phyloP scores from a whole-genome alignment of 2,113 vertebrate genomes.

The Formicarius rufipectus region DNA sequence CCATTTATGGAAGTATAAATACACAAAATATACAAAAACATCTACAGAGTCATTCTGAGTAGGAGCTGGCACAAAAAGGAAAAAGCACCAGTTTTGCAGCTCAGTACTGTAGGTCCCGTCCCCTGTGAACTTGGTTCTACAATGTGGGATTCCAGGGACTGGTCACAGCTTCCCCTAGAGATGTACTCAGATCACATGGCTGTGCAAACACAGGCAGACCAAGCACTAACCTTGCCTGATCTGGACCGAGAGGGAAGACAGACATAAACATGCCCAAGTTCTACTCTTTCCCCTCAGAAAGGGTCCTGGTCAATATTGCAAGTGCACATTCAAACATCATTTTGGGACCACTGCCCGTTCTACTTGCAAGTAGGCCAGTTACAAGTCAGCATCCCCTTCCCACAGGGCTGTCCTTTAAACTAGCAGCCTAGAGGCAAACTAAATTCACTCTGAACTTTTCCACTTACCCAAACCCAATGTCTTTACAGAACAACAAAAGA shows the following conservation, averaged over 20 bases:
- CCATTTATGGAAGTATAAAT: not conserved
- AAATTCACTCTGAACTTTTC: not conserved
- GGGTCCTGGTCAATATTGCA: not conserved
- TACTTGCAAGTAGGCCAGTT: not conserved
- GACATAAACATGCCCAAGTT: rapidly evolving
- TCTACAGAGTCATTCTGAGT: not conserved
- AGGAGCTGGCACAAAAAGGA: not conserved
- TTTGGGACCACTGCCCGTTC: not conserved
- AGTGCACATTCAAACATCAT: not conserved
- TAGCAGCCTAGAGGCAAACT: not conserved
- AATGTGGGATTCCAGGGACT: not conserved
- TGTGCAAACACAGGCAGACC: not conserved
- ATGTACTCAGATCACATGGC: not conserved
- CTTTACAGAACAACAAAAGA: not conserved
- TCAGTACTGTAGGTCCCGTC: rapidly evolving
- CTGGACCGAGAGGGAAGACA: not conserved
- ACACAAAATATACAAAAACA: conserved; percentile 13
- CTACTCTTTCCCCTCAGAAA: not conserved
- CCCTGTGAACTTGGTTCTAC: rapidly evolving
- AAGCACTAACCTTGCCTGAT: not conserved
- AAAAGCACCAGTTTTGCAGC: not conserved
- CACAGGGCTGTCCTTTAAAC: not conserved
- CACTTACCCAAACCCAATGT: not conserved
- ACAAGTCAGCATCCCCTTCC: not conserved
- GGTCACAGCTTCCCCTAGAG: not conserved